Percentiles rank a stretch among this genome's conserved stretches.
phyloP scores from a whole-genome alignment of 2,797 vertebrate species.

The Rhinella marina region DNA sequence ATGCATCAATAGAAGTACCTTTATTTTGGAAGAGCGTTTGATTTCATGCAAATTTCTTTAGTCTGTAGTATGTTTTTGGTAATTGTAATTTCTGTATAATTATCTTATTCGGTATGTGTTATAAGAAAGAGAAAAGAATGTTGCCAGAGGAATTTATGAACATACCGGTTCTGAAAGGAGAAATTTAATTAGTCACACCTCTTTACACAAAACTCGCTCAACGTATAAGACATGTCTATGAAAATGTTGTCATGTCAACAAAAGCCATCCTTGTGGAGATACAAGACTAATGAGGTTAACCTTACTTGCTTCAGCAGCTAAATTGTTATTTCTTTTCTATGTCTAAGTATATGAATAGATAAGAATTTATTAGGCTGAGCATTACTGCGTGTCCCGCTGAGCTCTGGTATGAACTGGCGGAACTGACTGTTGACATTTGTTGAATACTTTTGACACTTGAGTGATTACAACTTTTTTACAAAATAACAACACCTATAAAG shows the following conservation, averaged over 20 bases:
- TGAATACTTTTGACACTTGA: neutral
- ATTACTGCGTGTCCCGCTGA: neutral
- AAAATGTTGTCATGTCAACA: constrained; percentile 61
- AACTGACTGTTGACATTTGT: neutral
- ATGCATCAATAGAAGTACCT: constrained; percentile 42
- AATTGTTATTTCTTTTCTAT: constrained; percentile 27
- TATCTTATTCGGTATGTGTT: constrained; percentile 50
- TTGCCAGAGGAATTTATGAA: constrained; percentile 48
- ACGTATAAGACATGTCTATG: constrained; percentile 41
- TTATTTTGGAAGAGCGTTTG: constrained; percentile 45
- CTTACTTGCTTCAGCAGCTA: constrained; percentile 37
- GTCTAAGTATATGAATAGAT: constrained; percentile 21
- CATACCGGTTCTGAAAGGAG: constrained; percentile 46
- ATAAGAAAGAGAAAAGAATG: constrained; percentile 42
- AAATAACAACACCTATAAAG: neutral
- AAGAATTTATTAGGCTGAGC: neutral
- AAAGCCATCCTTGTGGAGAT: constrained; percentile 48
- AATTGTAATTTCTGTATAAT: constrained; percentile 61
- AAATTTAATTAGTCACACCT: constrained; percentile 63
- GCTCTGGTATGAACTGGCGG: no score
- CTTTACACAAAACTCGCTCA: constrained; percentile 55
- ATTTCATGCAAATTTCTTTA: constrained; percentile 55
- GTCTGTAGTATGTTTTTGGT: constrained; percentile 50
- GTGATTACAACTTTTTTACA: neutral
- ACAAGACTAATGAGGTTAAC: constrained; percentile 54